Base-by-base conservation (phyloP, 2,888 invertebrate species). In the Spisula solida region DNA sequence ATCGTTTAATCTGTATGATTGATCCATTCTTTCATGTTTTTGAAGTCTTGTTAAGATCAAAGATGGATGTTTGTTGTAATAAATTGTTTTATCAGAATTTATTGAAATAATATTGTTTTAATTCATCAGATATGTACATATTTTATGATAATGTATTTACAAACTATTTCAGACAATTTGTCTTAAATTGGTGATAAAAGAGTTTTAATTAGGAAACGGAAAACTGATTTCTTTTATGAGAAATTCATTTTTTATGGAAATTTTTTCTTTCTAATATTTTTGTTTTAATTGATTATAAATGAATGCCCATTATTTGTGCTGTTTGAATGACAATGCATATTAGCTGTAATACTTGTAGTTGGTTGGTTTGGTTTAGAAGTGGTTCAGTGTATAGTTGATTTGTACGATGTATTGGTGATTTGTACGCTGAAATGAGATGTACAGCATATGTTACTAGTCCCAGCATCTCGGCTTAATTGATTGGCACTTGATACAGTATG, bases 381-480 rank as follows among this genome's bases (percentile, higher is more conserved):
- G n/a, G n/a, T n/a, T n/a, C n/a, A 8, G 41, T 41, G 8, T n/a
- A 25, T 20, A 6, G n/a, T 4, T 25, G 5, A 66, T n/a, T 66
- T n/a, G 25, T 25, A 66, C 12, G 25, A 1, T 85, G 85, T 20
- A 56, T 18, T 5, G n/a, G 25, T 25, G 5, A 66, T n/a, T 66
- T n/a, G 25, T 25, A 66, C 12, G 25, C 8, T 85, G 85, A 85
- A 41, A 85, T n/a, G 41, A 34, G 75, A 85, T 79, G 25, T 56
- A n/a, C 34, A 14, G 41, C 79, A 85, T 55, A 55, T 41, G 47
- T 78, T 56, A 51, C 34, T 56, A 14, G 25, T 51, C 47, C 85
- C 85, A 41, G 51, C n/a, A n/a, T 56, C 47, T 56, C 18, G 10
- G 41, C 29, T 10, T 29, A 79, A 14, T 14, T 79, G 79, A 79